phyloP scores from a whole-genome alignment of 2,113 vertebrate genomes.

The Embiotoca jacksoni region DNA sequence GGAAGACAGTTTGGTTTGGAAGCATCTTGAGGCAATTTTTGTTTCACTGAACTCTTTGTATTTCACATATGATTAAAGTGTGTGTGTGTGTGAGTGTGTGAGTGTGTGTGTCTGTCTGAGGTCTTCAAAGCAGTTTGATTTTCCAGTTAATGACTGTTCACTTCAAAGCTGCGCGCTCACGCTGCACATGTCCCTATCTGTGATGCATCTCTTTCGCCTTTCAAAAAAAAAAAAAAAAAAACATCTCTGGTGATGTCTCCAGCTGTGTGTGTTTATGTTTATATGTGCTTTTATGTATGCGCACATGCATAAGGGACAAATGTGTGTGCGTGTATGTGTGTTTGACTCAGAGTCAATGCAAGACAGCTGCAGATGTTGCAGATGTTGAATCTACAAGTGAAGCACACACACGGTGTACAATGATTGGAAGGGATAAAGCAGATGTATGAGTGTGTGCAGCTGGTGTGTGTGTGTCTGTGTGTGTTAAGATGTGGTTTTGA shows the following conservation, averaged over 20 bases:
- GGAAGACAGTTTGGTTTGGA: not conserved
- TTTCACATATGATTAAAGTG: constrained; percentile 42
- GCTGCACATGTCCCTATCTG: constrained; percentile 56
- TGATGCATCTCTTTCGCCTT: constrained; percentile 32
- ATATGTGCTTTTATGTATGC: not conserved
- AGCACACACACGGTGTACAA: not conserved
- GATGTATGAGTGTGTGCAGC: not conserved
- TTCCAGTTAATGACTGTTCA: constrained; percentile 66
- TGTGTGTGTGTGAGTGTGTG: constrained; percentile 5
- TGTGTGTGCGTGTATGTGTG: not conserved
- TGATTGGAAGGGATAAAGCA: constrained; percentile 10
- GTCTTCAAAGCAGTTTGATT: constrained; percentile 68
- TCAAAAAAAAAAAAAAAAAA: not conserved
- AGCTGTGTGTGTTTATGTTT: constrained; percentile 17
- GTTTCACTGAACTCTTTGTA: constrained; percentile 33
- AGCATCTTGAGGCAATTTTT: constrained; percentile 62
- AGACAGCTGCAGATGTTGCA: constrained; percentile 56
- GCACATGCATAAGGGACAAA: not conserved
- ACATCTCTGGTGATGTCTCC: constrained; percentile 25
- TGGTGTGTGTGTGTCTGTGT: constrained; percentile 6
- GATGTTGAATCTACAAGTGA: constrained; percentile 44
- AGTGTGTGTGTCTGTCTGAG: constrained; percentile 27
- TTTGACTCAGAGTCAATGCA: not conserved
- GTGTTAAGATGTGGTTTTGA: too few relatives aligned
- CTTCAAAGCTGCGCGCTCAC: constrained; percentile 50